phyloP scores from a whole-genome alignment of 1,140 invertebrate genomes.

The Zeugodacus cucurbitae region DNA sequence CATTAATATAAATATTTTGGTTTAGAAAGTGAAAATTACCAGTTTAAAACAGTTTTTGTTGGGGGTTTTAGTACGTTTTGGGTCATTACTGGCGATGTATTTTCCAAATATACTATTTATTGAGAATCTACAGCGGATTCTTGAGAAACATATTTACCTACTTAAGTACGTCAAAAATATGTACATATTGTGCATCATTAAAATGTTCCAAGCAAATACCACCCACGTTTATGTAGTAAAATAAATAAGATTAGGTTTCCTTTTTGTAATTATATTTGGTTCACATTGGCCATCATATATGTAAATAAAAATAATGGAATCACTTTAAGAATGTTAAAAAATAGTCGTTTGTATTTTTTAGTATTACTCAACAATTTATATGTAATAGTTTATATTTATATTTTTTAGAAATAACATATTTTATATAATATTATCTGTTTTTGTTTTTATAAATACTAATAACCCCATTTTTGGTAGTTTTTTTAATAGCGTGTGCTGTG shows the following conservation, averaged over 20 bases:
- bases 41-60: no score
- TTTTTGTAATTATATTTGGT: conserved; percentile 29
- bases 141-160: no score
- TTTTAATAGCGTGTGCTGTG: background rate
- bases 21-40: no score
- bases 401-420: conserved; percentile 39
- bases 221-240: no score
- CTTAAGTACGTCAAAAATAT: no score
- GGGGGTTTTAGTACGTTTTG: no score
- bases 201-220: no score
- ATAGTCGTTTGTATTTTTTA: conserved; percentile 35
- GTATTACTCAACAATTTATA: conserved; percentile 40
- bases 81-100: no score
- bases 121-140: no score
- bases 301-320: conserved; percentile 31
- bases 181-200: no score
- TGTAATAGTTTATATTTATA: conserved; percentile 38
- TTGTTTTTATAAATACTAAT: conserved; percentile 6
- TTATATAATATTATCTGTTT: conserved; percentile 25
- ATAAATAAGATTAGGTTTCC: background rate
- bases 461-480: conserved; percentile 24
- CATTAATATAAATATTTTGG: no score
- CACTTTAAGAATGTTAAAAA: conserved; percentile 23
- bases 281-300: conserved; percentile 21
- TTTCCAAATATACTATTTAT: no score